Base-by-base conservation (phyloP, 2,113 vertebrate species). In the Toxotes chatareus region DNA sequence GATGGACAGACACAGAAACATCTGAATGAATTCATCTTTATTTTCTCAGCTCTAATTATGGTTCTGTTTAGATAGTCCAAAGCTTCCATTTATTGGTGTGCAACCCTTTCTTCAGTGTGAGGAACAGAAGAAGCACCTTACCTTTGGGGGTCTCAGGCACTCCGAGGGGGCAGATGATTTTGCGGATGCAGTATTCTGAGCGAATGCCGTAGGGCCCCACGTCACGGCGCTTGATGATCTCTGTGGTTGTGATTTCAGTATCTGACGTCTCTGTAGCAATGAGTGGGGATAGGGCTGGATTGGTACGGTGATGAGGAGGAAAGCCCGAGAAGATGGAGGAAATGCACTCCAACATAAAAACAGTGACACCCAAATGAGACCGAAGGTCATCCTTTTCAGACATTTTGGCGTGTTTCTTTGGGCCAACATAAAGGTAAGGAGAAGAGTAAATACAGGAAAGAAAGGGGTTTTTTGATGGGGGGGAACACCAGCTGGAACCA, bases 101-200 rank as follows among this genome's bases (percentile, higher is more conserved):
- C 12, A 56, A 32, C 27, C 31, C 7, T 44, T 21, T 61, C 7
- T 42, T 57, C n/a, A 61, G 3, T 7, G 13, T 23, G 1, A n/a
- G 14, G 34, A 56, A 57, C 12, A 11, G 60, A 7, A 67, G 5
- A 19, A 27, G n/a, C 3, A 27, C 4, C 10, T 23, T 51, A 88
- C 86, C 98, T 97, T 99, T 99, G 0, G 98, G 98, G 44, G 98
- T 97, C 86, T 99, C 98, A 36, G 98, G 98, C 75, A 97, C 96
- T 79, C 98, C 98, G n/a, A 99, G 96, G 47, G 98, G 98, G 82
- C 98, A 99, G 92, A 99, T 98, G 57, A 99, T 99, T 94, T 99
- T 99, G 69, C 98, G 96, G 86, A 99, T 97, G 89, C 98, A 99
- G 86, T 99, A 99, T 87, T 99, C 98, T 7, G 98, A 99, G 32